Base-by-base conservation (phyloP, 2,113 vertebrate species). In the Circaetus cinerascens region DNA sequence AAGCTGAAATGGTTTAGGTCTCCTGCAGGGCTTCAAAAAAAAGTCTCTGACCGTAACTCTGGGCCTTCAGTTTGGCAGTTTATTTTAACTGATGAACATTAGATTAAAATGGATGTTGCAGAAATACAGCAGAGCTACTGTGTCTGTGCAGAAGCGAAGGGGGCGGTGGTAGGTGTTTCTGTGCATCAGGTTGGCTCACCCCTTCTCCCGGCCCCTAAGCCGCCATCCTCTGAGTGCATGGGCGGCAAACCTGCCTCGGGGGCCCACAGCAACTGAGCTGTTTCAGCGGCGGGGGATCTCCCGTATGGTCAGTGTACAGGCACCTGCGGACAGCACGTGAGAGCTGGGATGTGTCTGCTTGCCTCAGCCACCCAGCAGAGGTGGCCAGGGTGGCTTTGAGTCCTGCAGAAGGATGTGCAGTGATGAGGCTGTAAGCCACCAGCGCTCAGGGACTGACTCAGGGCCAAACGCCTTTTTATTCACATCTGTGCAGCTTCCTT, bases 241-340 rank as follows among this genome's bases (percentile, higher is more conserved):
- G 38, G 36, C 7, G 5, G 38, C 29, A 43, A 29, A 53, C 45
- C 36, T 71, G n/a, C 68, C 36, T 57, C 71, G 51, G 66, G 4
- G 6, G 43, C 45, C 27, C 5, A 4, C 40, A 74, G 74, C 60
- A 60, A 17, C 69, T 5, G 10, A 32, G 18, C 56, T 62, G 6
- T 62, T 69, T 23, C 2, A 1, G 59, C 10, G 1, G 9, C 26
- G 36, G 9, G 40, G 17, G 7, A 50, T 69, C 10, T 23, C 45
- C 13, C 0, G 1, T 26, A 27, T 0, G 3, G 53, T 48, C 66
- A 38, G 32, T 25, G 32, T n/a, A 11, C 25, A 38, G 66, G 38
- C 22, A 38, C 23, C 12, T 45, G 3, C 2, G 3, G 41, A 21
- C 48, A 41, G 78, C 3, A 2, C 2, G 2, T 0, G 2, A 66